Percentiles rank a stretch among this genome's conserved stretches.
Evolutionary conservation across 2,113 vertebrate species (phyloP).

Genomic region (Leuciscus idus): DNA sequence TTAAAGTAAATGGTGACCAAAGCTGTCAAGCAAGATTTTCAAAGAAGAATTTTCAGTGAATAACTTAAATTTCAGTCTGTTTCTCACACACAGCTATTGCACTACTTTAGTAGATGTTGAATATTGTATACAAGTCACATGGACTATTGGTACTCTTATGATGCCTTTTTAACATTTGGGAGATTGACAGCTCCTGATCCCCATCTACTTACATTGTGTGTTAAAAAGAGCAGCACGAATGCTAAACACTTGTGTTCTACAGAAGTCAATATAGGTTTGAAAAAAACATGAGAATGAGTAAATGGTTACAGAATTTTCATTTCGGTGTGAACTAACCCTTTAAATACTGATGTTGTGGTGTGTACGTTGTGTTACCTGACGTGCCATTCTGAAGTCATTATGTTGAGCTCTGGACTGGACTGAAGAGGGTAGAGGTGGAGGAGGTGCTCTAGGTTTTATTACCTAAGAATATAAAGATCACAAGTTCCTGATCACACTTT

Average conservation of each 20-base stretch:
- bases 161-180: background rate
- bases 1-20: background rate
- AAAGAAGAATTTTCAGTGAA: background rate
- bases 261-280: background rate
- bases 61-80: background rate
- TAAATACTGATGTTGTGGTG: background rate
- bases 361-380: conserved; percentile 65
- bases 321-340: background rate
- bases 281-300: background rate
- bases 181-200: background rate
- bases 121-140: background rate
- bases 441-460: conserved; percentile 54
- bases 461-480: conserved; percentile 20
- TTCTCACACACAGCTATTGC: background rate
- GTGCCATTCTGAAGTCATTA: conserved; percentile 62
- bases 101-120: background rate
- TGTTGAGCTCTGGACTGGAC: conserved; percentile 46
- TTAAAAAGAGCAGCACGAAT: background rate
- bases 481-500: background rate
- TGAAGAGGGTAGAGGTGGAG: conserved; percentile 69
- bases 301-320: background rate
- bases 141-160: background rate
- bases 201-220: background rate
- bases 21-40: background rate
- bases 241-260: background rate